Conservation (phyloP, 2,888 invertebrate species). For the Boloria euphrosyne region DNA sequence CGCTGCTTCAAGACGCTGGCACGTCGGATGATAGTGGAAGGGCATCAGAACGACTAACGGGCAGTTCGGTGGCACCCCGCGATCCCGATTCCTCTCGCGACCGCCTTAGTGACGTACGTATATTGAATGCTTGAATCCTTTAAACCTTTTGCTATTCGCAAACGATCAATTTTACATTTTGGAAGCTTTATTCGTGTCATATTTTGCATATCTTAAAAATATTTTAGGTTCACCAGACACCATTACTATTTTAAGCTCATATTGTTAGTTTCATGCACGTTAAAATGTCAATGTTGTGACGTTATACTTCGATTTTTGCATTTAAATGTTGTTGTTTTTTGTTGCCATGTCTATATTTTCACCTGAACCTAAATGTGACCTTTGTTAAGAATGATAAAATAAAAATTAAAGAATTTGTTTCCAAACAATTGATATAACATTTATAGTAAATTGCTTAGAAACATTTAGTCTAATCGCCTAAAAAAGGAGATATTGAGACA, state of each 20-base stretch:
- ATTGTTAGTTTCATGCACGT: conserved; percentile 31
- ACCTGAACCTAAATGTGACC: conserved; percentile 1
- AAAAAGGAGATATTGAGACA: conserved; percentile 26
- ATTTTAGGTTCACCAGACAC: not conserved
- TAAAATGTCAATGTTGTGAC: conserved; percentile 36
- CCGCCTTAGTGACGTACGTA: conserved; percentile 92
- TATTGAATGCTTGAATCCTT: conserved; percentile 38
- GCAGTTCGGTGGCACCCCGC: conserved; percentile 88
- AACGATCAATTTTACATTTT: conserved; percentile 11
- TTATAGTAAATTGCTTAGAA: not conserved
- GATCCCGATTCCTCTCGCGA: conserved; percentile 92
- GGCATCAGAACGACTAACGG: conserved; percentile 90
- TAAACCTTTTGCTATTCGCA: conserved; percentile 28
- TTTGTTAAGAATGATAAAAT: not conserved
- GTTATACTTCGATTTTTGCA: conserved; percentile 5
- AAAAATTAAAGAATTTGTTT: not conserved
- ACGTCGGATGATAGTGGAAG: conserved; percentile 93
- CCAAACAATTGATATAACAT: not conserved
- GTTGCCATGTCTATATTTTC: conserved; percentile 26
- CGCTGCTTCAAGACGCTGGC: conserved; percentile 89
- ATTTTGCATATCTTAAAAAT: conserved; percentile 25
- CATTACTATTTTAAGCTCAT: conserved; percentile 19
- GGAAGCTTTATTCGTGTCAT: conserved; percentile 32
- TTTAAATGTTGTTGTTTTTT: conserved; percentile 18
- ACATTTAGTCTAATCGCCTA: conserved; percentile 12